A percentile compares a stretch with the other conserved stretches of the same genome.
Conservation (phyloP, 2,113 vertebrate species). For the Cranoglanis bouderius region DNA sequence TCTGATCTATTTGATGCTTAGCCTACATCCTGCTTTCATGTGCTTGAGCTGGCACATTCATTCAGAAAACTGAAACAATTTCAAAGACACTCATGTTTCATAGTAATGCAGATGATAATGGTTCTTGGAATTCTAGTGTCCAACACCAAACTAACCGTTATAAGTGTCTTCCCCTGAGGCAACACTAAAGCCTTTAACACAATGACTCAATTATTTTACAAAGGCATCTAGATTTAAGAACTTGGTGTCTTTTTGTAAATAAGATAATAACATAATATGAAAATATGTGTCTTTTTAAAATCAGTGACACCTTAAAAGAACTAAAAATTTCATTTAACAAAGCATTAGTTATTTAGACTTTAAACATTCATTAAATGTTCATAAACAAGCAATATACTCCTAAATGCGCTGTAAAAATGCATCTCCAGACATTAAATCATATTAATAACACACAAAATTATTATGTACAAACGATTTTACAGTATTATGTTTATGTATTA, state of each 20-base stretch:
- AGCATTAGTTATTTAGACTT: not conserved
- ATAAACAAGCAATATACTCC: not conserved
- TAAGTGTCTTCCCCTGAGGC: not conserved
- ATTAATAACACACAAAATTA: not conserved
- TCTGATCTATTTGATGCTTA: not conserved
- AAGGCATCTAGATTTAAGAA: not conserved
- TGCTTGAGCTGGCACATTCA: not conserved
- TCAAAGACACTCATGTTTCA: not conserved
- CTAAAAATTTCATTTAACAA: not conserved
- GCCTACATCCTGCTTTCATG: not conserved
- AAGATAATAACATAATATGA: too few species aligned
- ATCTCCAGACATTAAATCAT: not conserved
- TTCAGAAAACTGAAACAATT: not conserved
- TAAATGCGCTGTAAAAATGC: not conserved
- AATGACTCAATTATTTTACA: not conserved
- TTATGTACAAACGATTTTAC: not conserved
- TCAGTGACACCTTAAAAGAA: not conserved
- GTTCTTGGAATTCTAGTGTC: too few species aligned
- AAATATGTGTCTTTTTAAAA: not conserved
- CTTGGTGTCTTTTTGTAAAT: too few species aligned
- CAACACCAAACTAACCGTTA: not conserved
- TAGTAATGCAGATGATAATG: not conserved
- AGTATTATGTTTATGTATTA: too few species aligned
- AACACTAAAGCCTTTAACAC: not conserved
- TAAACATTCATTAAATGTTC: not conserved